Percentiles rank a stretch among this genome's conserved stretches.
phyloP scores from a whole-genome alignment of 1,140 invertebrate species.

The Dinothrombium tinctorium region DNA sequence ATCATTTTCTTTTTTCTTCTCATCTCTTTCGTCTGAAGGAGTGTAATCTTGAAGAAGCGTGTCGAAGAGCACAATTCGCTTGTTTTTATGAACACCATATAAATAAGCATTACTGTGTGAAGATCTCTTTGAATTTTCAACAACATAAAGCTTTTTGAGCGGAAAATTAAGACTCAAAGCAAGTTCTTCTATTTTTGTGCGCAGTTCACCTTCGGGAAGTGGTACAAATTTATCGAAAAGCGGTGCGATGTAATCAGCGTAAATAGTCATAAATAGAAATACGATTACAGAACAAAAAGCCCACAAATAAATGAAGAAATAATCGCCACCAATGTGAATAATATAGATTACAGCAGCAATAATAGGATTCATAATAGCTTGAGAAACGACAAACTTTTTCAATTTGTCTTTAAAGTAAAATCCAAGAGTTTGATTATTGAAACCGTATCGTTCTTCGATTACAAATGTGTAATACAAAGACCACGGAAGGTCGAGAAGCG shows the following conservation, averaged over 20 bases:
- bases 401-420: slow-evolving; percentile 56
- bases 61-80: slow-evolving; percentile 95
- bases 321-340: slow-evolving; percentile 37
- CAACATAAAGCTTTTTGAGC: slow-evolving; percentile 80
- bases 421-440: slow-evolving; percentile 50
- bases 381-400: slow-evolving; percentile 54
- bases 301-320: slow-evolving; percentile 88
- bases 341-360: slow-evolving; percentile 59
- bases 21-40: slow-evolving; percentile 21
- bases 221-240: slow-evolving; percentile 97
- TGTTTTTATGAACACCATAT: slow-evolving; percentile 89
- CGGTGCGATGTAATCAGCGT: slow-evolving; percentile 90
- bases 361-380: slow-evolving; percentile 53
- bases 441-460: slow-evolving; percentile 86
- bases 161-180: slow-evolving; percentile 73
- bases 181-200: slow-evolving; percentile 61
- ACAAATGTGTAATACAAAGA: slow-evolving; percentile 76
- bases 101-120: slow-evolving; percentile 96
- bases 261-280: slow-evolving; percentile 51
- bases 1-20: background rate
- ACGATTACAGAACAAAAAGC: slow-evolving; percentile 47
- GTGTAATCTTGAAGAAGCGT: slow-evolving; percentile 65
- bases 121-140: slow-evolving; percentile 87
- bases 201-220: slow-evolving; percentile 66
- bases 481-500: slow-evolving; percentile 54